Evolutionary conservation across 1,140 invertebrate species (phyloP).

Genomic region (Eupeodes corollae): DNA sequence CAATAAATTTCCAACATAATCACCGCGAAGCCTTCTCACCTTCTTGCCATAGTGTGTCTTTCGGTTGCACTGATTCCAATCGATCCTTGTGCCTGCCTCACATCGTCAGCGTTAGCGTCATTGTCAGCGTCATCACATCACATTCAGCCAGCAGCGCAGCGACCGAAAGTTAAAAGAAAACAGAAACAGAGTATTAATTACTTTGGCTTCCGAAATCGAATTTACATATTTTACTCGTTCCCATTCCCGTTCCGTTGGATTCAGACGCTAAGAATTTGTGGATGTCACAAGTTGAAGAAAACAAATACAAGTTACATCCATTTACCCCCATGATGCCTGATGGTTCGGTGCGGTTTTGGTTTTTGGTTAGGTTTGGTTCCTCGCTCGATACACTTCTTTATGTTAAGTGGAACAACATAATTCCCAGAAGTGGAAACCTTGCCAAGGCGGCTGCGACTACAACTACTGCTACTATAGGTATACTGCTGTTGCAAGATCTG

Average conservation of each 20-base stretch:
- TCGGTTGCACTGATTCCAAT: background rate
- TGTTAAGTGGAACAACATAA: conserved; percentile 37
- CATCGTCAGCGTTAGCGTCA: too few relatives aligned
- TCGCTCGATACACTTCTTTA: conserved; percentile 30
- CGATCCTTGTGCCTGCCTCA: background rate
- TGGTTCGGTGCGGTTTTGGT: background rate
- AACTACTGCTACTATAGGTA: conserved; percentile 14
- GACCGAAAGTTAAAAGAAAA: background rate
- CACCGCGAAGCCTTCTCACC: conserved; percentile 32
- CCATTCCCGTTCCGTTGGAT: conserved; percentile 1
- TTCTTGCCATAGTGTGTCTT: conserved; percentile 21
- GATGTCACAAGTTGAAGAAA: too few relatives aligned
- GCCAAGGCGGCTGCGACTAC: conserved; percentile 11
- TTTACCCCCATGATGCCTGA: background rate
- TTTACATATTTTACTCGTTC: conserved; percentile 38
- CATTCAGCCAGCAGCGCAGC: background rate
- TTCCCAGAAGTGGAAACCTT: conserved; percentile 30
- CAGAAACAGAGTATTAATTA: conserved; percentile 28
- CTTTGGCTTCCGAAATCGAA: conserved; percentile 37
- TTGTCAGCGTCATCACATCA: background rate
- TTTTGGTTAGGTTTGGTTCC: conserved; percentile 6
- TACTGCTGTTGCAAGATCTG: conserved; percentile 14
- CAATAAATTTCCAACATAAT: conserved; percentile 16
- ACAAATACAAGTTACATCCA: background rate
- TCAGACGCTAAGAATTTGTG: too few relatives aligned